Conservation (phyloP, 1,140 invertebrate genomes). For the Drosophila pseudoananassae region DNA sequence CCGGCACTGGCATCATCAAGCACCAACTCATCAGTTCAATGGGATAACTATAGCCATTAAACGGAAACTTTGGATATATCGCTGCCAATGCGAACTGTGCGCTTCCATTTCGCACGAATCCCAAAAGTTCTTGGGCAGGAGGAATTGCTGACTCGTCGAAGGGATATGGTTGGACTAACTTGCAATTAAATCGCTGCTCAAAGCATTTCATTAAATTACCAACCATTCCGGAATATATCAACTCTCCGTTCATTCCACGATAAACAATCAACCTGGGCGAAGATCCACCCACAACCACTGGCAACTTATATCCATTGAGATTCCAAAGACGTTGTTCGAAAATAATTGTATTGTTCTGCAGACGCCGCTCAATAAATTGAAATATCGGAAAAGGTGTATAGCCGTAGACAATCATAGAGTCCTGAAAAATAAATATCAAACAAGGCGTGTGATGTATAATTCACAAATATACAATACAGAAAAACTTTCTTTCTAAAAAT, state of each 20-base stretch:
- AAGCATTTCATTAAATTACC: conserved; percentile 60
- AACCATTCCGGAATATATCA: conserved; percentile 43
- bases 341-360: conserved; percentile 6
- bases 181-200: conserved; percentile 53
- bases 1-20: conserved; percentile 64
- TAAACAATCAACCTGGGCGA: conserved; percentile 63
- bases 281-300: conserved; percentile 58
- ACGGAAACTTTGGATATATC: conserved; percentile 15
- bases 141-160: conserved; percentile 18
- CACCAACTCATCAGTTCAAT: conserved; percentile 70
- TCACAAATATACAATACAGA: background rate
- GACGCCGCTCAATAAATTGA: conserved; percentile 34
- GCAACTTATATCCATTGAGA: conserved; percentile 47
- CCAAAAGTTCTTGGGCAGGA: conserved; percentile 28
- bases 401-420: conserved; percentile 44
- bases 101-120: conserved; percentile 55
- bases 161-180: conserved; percentile 32
- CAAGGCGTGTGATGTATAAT: conserved; percentile 2
- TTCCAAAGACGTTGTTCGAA: conserved; percentile 34
- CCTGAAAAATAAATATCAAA: conserved; percentile 42
- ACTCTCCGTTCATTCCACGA: conserved; percentile 21
- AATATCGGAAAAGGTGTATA: conserved; percentile 64
- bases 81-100: conserved; percentile 53
- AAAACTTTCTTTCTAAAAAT: background rate
- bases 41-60: conserved; percentile 54